phyloP scores from a whole-genome alignment of 2,888 invertebrate species.

The Agrochola lychnidis region DNA sequence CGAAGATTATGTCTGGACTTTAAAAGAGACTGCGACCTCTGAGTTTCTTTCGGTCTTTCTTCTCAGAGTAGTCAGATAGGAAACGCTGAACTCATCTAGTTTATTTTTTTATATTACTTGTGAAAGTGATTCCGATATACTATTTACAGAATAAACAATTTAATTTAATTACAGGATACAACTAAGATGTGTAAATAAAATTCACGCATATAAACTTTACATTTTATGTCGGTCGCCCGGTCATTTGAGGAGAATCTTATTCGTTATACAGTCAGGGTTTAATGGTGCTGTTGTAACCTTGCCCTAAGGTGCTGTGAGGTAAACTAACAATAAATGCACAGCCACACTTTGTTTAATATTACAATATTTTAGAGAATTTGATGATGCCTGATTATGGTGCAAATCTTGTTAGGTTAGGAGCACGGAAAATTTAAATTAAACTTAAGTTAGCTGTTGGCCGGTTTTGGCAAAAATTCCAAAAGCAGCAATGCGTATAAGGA shows the following conservation, averaged over 20 bases:
- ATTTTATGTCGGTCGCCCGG: neutral
- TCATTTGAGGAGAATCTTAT: slow-evolving; percentile 12
- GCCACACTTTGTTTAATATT: neutral
- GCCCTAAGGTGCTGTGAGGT: slow-evolving; percentile 4
- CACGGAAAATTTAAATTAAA: neutral
- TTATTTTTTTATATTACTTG: no score
- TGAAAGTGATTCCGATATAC: no score
- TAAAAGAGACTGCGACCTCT: no score
- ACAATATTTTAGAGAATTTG: neutral
- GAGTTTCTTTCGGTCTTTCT: no score
- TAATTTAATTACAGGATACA: no score
- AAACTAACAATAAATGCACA: neutral
- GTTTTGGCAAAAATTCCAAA: neutral
- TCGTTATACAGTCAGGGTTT: neutral
- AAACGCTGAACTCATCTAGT: no score
- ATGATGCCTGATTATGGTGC: neutral
- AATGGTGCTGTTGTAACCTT: slow-evolving; percentile 15
- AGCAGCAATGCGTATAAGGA: neutral
- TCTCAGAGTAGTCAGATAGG: no score
- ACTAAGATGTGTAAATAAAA: neutral
- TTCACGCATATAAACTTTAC: neutral
- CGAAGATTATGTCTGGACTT: no score
- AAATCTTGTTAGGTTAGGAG: neutral
- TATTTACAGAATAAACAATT: no score
- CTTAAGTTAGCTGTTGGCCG: neutral